Evolutionary conservation across 2,113 vertebrate genomes (phyloP).

Genomic region (Prionailurus viverrinus): DNA sequence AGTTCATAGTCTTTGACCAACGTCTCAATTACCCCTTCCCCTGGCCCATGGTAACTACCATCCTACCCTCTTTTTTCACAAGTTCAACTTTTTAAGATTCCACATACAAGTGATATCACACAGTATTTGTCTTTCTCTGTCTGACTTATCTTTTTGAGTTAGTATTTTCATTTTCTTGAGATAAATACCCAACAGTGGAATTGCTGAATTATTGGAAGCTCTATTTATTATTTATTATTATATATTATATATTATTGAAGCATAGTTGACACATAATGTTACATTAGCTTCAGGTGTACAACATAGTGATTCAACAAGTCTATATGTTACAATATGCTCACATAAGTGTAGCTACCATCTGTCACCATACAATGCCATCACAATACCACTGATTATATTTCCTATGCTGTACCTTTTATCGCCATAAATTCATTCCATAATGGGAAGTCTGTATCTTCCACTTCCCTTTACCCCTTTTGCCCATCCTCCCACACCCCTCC

Average conservation of each 20-base stretch:
- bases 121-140: not conserved
- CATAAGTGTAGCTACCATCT: not conserved
- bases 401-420: not conserved
- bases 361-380: not conserved
- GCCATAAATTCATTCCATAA: not conserved
- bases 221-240: not conserved
- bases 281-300: not conserved
- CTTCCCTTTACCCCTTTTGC: not conserved
- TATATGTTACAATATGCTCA: not conserved
- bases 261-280: not conserved
- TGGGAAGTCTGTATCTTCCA: not conserved
- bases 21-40: not conserved
- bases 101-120: not conserved
- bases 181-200: not conserved
- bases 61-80: not conserved
- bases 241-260: not conserved
- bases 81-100: not conserved
- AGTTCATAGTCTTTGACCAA: not conserved
- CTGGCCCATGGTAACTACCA: not conserved
- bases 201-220: not conserved
- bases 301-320: not conserved
- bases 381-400: not conserved
- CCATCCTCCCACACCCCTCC: not conserved
- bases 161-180: not conserved
- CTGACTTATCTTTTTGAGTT: not conserved